A percentile compares a stretch with the other conserved stretches of the same genome.
phyloP scores from a whole-genome alignment of 92 coral and sea anemone genomes.

The Pocillopora meandrina region DNA sequence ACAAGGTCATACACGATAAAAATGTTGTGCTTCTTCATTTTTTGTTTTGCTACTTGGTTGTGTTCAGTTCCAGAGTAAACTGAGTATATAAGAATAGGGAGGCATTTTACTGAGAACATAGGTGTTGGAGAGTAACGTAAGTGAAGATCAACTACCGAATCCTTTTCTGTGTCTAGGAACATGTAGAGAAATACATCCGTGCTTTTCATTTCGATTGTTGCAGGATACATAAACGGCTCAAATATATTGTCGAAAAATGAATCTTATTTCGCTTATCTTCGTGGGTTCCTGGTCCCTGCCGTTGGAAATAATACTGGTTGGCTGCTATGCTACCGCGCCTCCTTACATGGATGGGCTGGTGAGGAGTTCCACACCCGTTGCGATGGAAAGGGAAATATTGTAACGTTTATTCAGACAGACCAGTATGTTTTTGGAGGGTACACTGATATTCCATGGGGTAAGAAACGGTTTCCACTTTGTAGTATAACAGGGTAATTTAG shows the following conservation, averaged over 20 bases:
- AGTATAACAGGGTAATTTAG: no score
- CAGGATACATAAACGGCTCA: background rate
- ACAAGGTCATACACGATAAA: no score
- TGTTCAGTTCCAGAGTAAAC: no score
- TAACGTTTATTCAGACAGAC: background rate
- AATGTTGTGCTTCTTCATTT: no score
- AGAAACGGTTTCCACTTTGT: background rate
- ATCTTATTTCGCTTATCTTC: background rate
- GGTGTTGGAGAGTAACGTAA: no score
- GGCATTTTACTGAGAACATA: no score
- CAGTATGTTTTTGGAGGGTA: conserved; percentile 9
- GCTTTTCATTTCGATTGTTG: background rate
- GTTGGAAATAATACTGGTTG: conserved; percentile 3
- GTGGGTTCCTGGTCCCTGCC: background rate
- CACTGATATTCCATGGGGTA: conserved; percentile 23
- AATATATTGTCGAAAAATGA: background rate
- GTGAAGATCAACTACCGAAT: no score
- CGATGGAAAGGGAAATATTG: background rate
- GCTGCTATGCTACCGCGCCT: conserved; percentile 20
- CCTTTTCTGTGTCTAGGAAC: no score
- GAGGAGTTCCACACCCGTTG: background rate
- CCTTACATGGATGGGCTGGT: conserved; percentile 20
- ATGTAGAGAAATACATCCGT: no score
- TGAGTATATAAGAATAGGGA: no score
- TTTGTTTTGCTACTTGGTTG: no score